Percentiles rank a stretch among this genome's conserved stretches.
These are phyloP conservation scores for Petromus typicus DNA, from an alignment of 2,113 vertebrate species.

Conservation along the genomic window DNA sequence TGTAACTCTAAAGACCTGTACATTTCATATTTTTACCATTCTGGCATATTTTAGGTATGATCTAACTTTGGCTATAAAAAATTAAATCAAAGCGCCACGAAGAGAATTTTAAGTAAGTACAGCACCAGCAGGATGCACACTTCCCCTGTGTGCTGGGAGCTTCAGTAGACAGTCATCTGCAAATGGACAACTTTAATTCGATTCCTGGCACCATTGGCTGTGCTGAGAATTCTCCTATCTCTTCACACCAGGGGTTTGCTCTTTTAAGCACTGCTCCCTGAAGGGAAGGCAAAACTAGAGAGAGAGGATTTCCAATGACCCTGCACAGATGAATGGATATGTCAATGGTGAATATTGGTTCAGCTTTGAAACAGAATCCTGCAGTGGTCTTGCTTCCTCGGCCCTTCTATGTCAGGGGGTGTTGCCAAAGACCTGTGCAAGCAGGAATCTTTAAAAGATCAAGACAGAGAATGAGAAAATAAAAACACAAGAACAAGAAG, in stretches of 20 bases:
- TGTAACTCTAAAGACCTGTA: slow-evolving; percentile 57
- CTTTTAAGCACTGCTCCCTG: slow-evolving; percentile 91
- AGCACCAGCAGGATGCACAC: slow-evolving; percentile 73
- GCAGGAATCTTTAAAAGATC: slow-evolving; percentile 84
- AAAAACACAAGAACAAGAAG: slow-evolving; percentile 47
- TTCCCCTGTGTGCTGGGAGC: slow-evolving; percentile 78
- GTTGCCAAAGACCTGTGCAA: slow-evolving; percentile 83
- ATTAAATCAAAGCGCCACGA: slow-evolving; percentile 74
- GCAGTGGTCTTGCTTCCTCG: slow-evolving; percentile 86
- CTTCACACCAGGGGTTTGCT: slow-evolving; percentile 90
- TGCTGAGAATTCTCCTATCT: slow-evolving; percentile 89
- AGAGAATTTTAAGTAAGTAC: slow-evolving; percentile 82
- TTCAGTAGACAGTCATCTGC: slow-evolving; percentile 84
- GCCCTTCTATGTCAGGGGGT: slow-evolving; percentile 81
- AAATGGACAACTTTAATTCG: slow-evolving; percentile 91
- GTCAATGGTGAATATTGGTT: slow-evolving; percentile 91
- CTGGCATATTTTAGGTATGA: slow-evolving; percentile 79
- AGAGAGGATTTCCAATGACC: slow-evolving; percentile 91
- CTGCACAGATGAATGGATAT: slow-evolving; percentile 90
- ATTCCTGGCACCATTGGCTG: slow-evolving; percentile 87
- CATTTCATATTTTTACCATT: slow-evolving; percentile 60
- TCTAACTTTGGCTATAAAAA: slow-evolving; percentile 73
- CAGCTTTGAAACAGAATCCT: slow-evolving; percentile 90
- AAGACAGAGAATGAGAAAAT: slow-evolving; percentile 77
- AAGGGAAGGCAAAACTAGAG: slow-evolving; percentile 90